Base-by-base conservation (phyloP, 2,113 vertebrate species). In the Leucoraja erinaceus region DNA sequence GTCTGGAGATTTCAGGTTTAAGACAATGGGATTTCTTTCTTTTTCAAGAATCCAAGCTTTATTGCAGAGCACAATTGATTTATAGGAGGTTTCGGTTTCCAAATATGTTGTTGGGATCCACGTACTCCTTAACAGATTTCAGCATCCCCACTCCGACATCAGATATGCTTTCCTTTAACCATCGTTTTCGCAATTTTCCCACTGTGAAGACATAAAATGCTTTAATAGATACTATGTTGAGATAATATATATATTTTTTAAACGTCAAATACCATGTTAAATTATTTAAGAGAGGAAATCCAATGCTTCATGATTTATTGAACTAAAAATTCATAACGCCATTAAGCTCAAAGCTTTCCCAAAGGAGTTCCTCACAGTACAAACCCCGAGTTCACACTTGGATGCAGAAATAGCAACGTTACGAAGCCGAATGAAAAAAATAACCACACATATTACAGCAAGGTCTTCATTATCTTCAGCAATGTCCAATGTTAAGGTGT, bases 251-350 rank as follows among this genome's bases (percentile, higher is more conserved):
- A 20, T 22, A 96, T 47, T 47, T 47, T 47, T 47, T 96, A 97
- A 97, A 97, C 97, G 98, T 97, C 98, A 98, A 98, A 99, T 98
- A 98, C 97, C 97, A 97, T 95, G 97, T 99, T 98, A 99, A 99
- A 98, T 99, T 98, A 98, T 98, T 98, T 98, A 98, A 98, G 97
- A 98, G 97, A 97, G 98, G 98, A 98, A 98, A 98, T 99, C 98
- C 98, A 99, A 98, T 98, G 98, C 97, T 98, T 99, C 98, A 97
- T 99, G 98, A 99, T 99, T 99, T 99, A 99, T 99, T 98, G 98
- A 98, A 98, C 98, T 97, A 97, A 98, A 97, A 96, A 98, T 98
- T 99, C 98, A 98, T 98, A 98, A 98, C 98, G 98, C 99, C 99
- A 99, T 99, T 99, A 99, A 98, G 97, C 97, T 95, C 96, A 95